Percentiles rank a stretch among this genome's conserved stretches.
Evolutionary conservation across 2,113 vertebrate genomes (phyloP).

Genomic region (Chitala chitala): DNA sequence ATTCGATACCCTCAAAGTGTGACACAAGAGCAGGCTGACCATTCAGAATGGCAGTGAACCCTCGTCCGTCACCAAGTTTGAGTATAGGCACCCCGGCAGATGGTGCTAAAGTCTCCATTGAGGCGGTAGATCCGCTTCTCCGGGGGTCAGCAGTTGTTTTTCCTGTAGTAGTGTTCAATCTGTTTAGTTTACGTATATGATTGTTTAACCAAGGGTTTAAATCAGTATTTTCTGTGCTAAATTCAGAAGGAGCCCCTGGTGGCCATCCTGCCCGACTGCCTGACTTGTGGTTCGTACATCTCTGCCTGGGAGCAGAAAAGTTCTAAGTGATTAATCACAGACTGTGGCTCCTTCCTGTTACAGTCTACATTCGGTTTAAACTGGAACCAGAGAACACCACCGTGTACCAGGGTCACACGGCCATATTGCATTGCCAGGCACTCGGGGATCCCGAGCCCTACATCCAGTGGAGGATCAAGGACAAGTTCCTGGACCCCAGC

Average conservation of each 20-base stretch:
- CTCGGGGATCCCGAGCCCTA: constrained; percentile 80
- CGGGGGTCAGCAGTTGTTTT: too few species aligned
- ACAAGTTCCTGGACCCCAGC: constrained; percentile 74
- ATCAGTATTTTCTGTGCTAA: too few species aligned
- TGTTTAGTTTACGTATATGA: too few species aligned
- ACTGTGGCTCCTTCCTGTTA: constrained; percentile 12
- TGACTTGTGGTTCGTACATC: too few species aligned
- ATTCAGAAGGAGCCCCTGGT: too few species aligned
- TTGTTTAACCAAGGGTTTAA: too few species aligned
- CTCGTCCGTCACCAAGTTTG: not conserved
- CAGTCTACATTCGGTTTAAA: constrained; percentile 87
- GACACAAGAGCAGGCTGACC: not conserved
- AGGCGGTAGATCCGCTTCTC: too few species aligned
- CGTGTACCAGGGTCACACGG: constrained; percentile 90
- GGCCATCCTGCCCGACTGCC: too few species aligned
- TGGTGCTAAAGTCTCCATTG: too few species aligned
- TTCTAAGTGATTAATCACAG: not conserved
- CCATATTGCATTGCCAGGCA: constrained; percentile 90
- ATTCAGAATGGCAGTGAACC: not conserved
- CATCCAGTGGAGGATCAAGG: constrained; percentile 92
- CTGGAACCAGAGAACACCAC: constrained; percentile 84
- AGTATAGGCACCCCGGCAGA: too few species aligned
- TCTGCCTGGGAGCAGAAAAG: not conserved
- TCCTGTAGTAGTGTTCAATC: too few species aligned
- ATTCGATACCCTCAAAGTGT: not conserved